Percentiles rank a stretch among this genome's conserved stretches.
phyloP scores from a whole-genome alignment of 2,888 invertebrate genomes.

The Imbricaverruca yamaguchii region DNA sequence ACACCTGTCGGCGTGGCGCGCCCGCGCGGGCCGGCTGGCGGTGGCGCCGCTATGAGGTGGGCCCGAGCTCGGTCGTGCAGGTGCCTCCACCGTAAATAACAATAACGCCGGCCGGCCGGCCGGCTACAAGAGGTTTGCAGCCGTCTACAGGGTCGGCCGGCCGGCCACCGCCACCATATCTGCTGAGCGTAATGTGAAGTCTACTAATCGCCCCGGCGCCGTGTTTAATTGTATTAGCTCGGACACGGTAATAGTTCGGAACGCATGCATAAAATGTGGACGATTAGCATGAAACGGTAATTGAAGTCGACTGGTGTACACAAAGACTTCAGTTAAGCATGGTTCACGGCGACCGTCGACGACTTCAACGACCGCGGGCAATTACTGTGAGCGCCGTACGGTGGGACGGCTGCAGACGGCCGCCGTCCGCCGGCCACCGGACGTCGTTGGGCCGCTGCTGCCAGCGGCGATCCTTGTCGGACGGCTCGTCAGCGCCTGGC shows the following conservation, averaged over 20 bases:
- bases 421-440: neutral
- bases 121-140: too few relatives aligned
- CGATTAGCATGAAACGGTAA: neutral
- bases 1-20: neutral
- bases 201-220: neutral
- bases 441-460: neutral
- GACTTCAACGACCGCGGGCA: neutral
- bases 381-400: neutral
- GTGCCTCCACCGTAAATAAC: conserved; percentile 5
- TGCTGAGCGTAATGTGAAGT: neutral
- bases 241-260: neutral
- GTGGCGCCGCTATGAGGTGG: neutral
- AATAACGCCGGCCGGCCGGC: neutral
- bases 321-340: neutral
- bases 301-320: neutral
- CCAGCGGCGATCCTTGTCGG: too few relatives aligned
- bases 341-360: neutral
- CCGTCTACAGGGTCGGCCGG: neutral
- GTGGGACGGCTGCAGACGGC: neutral
- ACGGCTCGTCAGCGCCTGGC: too few relatives aligned
- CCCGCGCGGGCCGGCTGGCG: neutral
- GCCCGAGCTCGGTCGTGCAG: conserved; percentile 7
- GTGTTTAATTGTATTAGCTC: conserved; percentile 5
- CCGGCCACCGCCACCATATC: neutral
- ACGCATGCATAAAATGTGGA: neutral